phyloP scores from a whole-genome alignment of 1,140 invertebrate genomes.

The Pararge aegeria region DNA sequence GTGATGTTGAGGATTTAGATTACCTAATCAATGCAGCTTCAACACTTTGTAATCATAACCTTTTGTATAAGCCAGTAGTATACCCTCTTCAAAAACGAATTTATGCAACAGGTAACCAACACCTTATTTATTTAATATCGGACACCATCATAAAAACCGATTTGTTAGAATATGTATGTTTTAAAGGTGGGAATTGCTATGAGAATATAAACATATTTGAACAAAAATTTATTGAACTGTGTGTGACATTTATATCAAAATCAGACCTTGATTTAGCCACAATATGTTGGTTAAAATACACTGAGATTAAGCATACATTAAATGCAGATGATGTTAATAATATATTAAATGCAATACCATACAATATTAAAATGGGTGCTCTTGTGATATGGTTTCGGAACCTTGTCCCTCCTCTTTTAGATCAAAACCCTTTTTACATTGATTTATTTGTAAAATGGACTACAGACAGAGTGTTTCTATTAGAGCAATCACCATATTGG shows the following conservation, averaged over 20 bases:
- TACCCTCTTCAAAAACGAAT: constrained; percentile 59
- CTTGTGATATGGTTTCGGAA: constrained; percentile 67
- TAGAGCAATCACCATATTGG: constrained; percentile 70
- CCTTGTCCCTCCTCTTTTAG: constrained; percentile 57
- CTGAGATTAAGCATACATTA: constrained; percentile 44
- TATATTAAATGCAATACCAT: constrained; percentile 60
- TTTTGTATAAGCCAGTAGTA: constrained; percentile 52
- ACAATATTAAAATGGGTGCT: constrained; percentile 63
- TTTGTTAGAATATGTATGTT: constrained; percentile 61
- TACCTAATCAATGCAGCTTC: constrained; percentile 46
- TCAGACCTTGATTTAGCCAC: constrained; percentile 66
- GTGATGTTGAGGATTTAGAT: constrained; percentile 50
- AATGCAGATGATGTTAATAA: constrained; percentile 45
- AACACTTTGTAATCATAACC: constrained; percentile 53
- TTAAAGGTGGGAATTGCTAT: constrained; percentile 55
- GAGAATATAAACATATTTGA: constrained; percentile 54
- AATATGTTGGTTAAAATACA: constrained; percentile 70
- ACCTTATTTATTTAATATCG: constrained; percentile 39
- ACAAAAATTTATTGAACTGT: constrained; percentile 50
- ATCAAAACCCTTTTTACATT: constrained; percentile 66
- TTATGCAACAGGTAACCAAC: constrained; percentile 36
- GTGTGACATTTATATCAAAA: constrained; percentile 59
- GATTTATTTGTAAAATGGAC: constrained; percentile 71
- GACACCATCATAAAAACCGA: constrained; percentile 64
- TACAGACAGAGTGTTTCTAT: constrained; percentile 59